A percentile compares a stretch with the other conserved stretches of the same genome.
Evolutionary conservation across 2,797 vertebrate species (phyloP).

Genomic region (Todus mexicanus): DNA sequence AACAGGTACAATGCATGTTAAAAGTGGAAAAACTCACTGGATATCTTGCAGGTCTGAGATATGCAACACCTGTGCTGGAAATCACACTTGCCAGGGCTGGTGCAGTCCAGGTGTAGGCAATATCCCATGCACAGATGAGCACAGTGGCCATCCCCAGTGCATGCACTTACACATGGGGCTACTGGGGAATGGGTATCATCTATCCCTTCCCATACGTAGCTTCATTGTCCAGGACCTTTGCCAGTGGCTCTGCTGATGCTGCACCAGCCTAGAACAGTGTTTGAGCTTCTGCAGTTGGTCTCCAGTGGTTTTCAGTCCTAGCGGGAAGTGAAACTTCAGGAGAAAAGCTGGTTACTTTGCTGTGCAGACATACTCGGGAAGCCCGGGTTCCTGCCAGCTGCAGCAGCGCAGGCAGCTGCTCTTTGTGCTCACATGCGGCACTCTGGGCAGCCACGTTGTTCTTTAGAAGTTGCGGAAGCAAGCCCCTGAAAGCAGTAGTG

Average conservation of each 20-base stretch:
- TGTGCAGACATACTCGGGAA: neutral
- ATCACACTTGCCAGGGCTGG: neutral
- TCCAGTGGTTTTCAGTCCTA: neutral
- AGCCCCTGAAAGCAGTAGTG: neutral
- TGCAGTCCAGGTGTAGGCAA: neutral
- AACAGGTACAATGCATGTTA: neutral
- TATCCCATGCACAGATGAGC: neutral
- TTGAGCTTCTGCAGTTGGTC: neutral
- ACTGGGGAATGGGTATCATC: neutral
- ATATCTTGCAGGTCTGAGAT: neutral
- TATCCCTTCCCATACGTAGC: fast-evolving
- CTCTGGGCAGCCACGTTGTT: neutral
- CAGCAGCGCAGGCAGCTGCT: neutral
- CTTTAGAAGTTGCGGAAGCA: neutral
- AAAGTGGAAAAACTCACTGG: neutral
- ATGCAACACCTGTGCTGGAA: neutral
- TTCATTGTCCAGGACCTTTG: neutral
- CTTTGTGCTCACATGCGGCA: neutral
- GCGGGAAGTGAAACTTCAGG: slow-evolving; percentile 48
- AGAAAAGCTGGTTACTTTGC: neutral
- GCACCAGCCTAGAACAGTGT: neutral
- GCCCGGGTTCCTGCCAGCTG: fast-evolving
- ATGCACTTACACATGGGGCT: fast-evolving
- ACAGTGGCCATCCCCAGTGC: neutral
- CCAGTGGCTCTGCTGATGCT: neutral